Conservation (phyloP, 2,888 invertebrate species). For the Adelphocoris suturalis region DNA sequence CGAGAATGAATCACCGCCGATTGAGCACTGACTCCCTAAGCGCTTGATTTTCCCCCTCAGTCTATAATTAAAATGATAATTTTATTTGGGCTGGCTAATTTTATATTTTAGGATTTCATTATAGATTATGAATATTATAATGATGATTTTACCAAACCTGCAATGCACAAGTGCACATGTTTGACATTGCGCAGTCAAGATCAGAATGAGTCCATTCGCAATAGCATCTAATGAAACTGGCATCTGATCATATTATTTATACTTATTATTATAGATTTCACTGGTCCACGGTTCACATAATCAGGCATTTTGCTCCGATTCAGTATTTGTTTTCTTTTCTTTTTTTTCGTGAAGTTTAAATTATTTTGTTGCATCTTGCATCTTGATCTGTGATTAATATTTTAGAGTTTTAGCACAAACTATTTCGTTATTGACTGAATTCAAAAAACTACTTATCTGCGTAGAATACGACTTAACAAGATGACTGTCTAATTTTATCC, state of each 20-base stretch:
- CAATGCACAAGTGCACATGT: neutral
- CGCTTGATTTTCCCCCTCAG: conserved; percentile 22
- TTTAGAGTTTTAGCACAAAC: neutral
- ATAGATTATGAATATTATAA: neutral
- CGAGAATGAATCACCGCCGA: conserved; percentile 62
- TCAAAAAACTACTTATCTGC: neutral
- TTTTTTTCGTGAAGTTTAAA: too few relatives aligned
- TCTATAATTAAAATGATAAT: neutral
- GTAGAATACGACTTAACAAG: too few relatives aligned
- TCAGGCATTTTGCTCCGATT: too few relatives aligned
- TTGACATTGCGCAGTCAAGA: neutral
- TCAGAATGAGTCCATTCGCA: neutral
- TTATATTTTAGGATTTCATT: conserved; percentile 16
- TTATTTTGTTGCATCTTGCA: too few relatives aligned
- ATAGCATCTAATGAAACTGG: neutral
- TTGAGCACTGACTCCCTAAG: conserved; percentile 62
- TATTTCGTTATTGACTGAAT: conserved; percentile 8
- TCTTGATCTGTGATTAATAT: conserved; percentile 8
- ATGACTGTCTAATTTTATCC: too few relatives aligned
- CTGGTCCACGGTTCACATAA: too few relatives aligned
- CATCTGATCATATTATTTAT: too few relatives aligned
- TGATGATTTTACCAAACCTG: neutral
- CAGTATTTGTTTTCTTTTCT: too few relatives aligned
- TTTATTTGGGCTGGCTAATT: conserved; percentile 1
- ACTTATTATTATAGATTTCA: too few relatives aligned